phyloP scores from a whole-genome alignment of 2,797 vertebrate species.

The Salarias fasciatus region DNA sequence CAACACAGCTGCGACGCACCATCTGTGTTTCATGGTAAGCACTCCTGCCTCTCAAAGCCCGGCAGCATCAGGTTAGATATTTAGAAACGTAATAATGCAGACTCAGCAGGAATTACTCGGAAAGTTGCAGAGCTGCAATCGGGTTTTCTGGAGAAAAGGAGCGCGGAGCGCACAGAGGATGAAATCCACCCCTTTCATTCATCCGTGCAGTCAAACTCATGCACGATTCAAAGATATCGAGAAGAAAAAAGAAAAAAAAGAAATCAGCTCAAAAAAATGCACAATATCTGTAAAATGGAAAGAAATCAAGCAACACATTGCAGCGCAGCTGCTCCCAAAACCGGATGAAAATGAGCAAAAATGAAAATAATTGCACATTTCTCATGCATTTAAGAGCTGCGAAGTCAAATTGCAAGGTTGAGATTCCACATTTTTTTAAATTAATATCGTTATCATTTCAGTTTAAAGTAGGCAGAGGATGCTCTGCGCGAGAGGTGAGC shows the following conservation, averaged over 20 bases:
- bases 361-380: constrained; percentile 30
- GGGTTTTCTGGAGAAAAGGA: constrained; percentile 61
- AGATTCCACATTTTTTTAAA: background rate
- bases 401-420: constrained; percentile 17
- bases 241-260: background rate
- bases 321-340: constrained; percentile 13
- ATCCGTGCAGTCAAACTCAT: constrained; percentile 39
- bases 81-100: constrained; percentile 66
- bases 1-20: constrained; percentile 71
- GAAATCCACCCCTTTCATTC: constrained; percentile 38
- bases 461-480: constrained; percentile 44
- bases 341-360: constrained; percentile 10
- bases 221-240: constrained; percentile 35
- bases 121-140: constrained; percentile 70
- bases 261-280: constrained; percentile 35
- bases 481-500: constrained; percentile 54
- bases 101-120: constrained; percentile 80
- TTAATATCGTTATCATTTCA: constrained; percentile 21
- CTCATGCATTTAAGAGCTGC: constrained; percentile 31
- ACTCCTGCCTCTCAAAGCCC: constrained; percentile 60
- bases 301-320: constrained; percentile 30
- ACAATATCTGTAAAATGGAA: background rate
- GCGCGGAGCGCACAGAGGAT: constrained; percentile 43
- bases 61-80: constrained; percentile 51
- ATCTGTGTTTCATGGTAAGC: constrained; percentile 62